Conservation (phyloP, 2,113 vertebrate genomes). For the Furnarius figulus region DNA sequence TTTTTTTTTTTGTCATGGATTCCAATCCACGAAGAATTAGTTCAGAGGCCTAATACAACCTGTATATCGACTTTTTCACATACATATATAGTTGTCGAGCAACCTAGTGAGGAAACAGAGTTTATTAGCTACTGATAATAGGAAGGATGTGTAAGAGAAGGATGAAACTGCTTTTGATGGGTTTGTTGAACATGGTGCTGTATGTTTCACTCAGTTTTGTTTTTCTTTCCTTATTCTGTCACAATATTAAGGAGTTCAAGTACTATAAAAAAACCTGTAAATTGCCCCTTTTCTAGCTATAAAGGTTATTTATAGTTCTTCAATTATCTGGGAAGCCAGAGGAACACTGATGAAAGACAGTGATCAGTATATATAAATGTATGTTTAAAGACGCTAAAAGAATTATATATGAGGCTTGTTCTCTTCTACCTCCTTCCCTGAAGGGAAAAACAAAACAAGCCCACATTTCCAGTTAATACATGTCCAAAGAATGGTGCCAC, state of each 20-base stretch:
- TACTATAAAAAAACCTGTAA: not conserved
- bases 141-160: not conserved
- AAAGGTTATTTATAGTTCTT: not conserved
- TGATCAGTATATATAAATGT: too few relatives aligned
- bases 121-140: not conserved
- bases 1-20: not conserved
- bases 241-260: not conserved
- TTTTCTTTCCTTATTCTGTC: not conserved
- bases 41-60: not conserved
- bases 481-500: not conserved
- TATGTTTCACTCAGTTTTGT: not conserved
- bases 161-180: not conserved
- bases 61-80: not conserved
- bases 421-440: not conserved
- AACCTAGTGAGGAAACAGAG: not conserved
- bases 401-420: not conserved
- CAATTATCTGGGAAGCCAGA: not conserved
- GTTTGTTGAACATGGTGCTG: not conserved
- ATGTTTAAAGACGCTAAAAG: not conserved
- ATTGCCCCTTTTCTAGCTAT: not conserved
- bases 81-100: not conserved
- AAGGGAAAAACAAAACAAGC: not conserved
- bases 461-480: accelerated
- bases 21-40: not conserved
- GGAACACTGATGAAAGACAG: not conserved